Evolutionary conservation across 2,797 vertebrate genomes (phyloP), one percentile per base, ranked within the genome.

Genomic region (Stomatorhinus walkeri): DNA sequence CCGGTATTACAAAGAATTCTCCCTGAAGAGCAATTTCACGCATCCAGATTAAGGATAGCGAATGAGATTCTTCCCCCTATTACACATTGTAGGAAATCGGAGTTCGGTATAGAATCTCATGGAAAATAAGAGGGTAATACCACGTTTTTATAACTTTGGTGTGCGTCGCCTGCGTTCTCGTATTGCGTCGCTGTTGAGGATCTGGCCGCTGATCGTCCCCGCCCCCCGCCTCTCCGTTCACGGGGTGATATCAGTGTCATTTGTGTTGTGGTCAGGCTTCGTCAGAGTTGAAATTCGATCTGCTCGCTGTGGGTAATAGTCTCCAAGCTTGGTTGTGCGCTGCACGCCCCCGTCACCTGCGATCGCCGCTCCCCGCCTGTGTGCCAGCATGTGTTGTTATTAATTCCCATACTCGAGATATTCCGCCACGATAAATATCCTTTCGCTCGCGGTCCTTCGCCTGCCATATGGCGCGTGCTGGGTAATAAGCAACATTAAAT

Each of bases 401-500:
- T 90, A 89, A 90, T 89, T 90, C 88, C 85, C 85, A 90, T 79
- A 88, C 89, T 89, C 89, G 64, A 56, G 49, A 84, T 87, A 79
- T 88, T 90, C 89, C 48, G 64, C 64, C 36, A 84, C 61, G 79
- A 61, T 88, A 90, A 76, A 85, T 88, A 85, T 72, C 79, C 59
- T 56, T 86, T 90, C 87, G 90, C 90, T 89, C 87, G 46, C 46
- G 56, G 87, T 85, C 61, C 52, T 79, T 88, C 52, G 49, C 88
- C 79, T 83, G 88, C 90, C 91, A 92, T 91, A 92, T 92, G 91
- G 91, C 90, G 89, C 87, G 76, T 90, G 89, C 88, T 91, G 90
- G 90, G 48, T 81, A 86, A 85, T 81, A 87, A 89, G 76, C 72
- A 43, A 43, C 86, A n/a, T 89, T 84, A 72, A 61, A 64, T 64